These are phyloP conservation scores for Pecten maximus DNA, from an alignment of 2,888 invertebrate species.

Conservation along the genomic window DNA sequence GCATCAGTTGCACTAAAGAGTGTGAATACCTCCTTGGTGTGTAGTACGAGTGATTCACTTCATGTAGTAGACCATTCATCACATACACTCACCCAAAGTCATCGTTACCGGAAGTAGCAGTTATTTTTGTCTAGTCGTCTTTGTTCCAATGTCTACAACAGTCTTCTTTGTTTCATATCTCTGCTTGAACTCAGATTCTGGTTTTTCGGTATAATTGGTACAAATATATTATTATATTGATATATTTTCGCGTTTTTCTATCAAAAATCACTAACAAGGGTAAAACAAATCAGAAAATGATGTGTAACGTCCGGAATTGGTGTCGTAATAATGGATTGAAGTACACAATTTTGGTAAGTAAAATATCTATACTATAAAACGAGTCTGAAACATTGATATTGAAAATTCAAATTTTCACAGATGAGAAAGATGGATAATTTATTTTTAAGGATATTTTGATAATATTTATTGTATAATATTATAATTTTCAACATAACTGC, in stretches of 20 bases:
- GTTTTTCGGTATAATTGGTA: background rate
- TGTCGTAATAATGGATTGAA: constrained; percentile 47
- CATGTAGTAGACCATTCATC: background rate
- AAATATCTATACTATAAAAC: background rate
- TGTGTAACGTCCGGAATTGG: constrained; percentile 36
- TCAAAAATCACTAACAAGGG: background rate
- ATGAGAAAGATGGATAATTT: no score
- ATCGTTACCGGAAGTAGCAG: background rate
- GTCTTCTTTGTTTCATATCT: background rate
- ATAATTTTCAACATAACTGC: no score
- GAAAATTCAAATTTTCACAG: no score
- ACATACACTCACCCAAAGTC: background rate
- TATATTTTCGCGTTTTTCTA: background rate
- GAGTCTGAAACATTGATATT: no score
- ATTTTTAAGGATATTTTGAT: no score
- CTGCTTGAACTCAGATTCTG: background rate
- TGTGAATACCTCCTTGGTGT: background rate
- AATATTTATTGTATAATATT: no score
- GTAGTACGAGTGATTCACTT: background rate
- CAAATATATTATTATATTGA: background rate
- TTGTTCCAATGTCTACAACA: background rate
- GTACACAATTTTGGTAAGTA: constrained; percentile 49
- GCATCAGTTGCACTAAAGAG: background rate
- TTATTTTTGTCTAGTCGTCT: background rate
- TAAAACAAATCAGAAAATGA: background rate